Evolutionary conservation across 2,888 invertebrate species (phyloP).

Genomic region (Nematopogon swammerdamellus): DNA sequence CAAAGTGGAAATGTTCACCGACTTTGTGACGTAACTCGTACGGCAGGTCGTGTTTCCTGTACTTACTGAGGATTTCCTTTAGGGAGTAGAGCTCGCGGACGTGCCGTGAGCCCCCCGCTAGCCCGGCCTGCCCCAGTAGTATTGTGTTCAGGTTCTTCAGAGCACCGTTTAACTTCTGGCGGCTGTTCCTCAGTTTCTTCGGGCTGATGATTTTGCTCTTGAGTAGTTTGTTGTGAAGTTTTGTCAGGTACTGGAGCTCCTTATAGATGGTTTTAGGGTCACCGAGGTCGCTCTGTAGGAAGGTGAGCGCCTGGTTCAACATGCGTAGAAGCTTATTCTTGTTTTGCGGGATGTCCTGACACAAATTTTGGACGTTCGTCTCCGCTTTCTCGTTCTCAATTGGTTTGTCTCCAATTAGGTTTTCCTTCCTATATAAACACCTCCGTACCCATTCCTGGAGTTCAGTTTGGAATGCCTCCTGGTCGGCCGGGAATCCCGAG

Average conservation of each 20-base stretch:
- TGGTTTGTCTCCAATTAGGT: not conserved
- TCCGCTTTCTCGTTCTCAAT: slow-evolving; percentile 3
- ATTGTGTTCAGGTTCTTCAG: slow-evolving; percentile 55
- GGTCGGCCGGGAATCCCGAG: slow-evolving; percentile 43
- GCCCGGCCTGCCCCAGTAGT: slow-evolving; percentile 57
- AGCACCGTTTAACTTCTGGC: slow-evolving; percentile 36
- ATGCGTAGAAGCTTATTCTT: slow-evolving; percentile 26
- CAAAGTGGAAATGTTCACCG: slow-evolving; percentile 43
- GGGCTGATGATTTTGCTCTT: slow-evolving; percentile 31
- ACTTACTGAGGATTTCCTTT: slow-evolving; percentile 27
- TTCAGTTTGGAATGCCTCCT: slow-evolving; percentile 48
- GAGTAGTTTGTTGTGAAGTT: slow-evolving; percentile 34
- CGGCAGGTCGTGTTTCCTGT: slow-evolving; percentile 27
- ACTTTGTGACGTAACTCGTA: slow-evolving; percentile 41
- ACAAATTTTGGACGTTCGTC: slow-evolving; percentile 7
- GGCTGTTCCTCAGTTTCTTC: slow-evolving; percentile 26
- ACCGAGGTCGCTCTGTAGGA: slow-evolving; percentile 41
- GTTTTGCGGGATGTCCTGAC: slow-evolving; percentile 30
- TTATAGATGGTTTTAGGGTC: slow-evolving; percentile 43
- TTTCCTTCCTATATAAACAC: no score
- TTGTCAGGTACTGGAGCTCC: slow-evolving; percentile 38
- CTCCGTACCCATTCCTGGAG: slow-evolving; percentile 32
- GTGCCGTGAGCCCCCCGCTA: slow-evolving; percentile 45
- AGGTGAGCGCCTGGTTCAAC: slow-evolving; percentile 29
- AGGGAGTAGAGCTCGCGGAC: slow-evolving; percentile 36